Conservation (phyloP, 2,888 invertebrate genomes). For the Leucania comma region DNA sequence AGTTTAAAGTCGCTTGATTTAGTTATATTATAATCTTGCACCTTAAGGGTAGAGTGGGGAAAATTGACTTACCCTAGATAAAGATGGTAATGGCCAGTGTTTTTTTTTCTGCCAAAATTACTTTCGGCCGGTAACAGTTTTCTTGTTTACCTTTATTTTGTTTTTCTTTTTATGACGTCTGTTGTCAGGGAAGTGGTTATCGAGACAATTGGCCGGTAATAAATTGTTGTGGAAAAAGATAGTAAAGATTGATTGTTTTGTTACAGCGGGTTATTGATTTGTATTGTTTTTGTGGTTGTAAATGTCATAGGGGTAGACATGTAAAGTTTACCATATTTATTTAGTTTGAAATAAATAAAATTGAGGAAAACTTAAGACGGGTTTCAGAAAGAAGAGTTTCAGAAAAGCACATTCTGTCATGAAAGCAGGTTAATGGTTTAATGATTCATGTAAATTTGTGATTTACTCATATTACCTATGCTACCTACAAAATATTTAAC, state of each 20-base stretch:
- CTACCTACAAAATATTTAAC: no score
- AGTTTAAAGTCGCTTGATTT: slow-evolving; percentile 57
- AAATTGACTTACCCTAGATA: slow-evolving; percentile 90
- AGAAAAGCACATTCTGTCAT: no score
- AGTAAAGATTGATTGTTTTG: slow-evolving; percentile 32
- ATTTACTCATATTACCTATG: no score
- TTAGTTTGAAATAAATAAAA: neutral
- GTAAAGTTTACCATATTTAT: neutral
- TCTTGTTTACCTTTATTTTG: slow-evolving; percentile 88
- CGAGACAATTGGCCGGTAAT: slow-evolving; percentile 59
- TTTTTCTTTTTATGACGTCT: slow-evolving; percentile 73
- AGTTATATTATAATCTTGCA: slow-evolving; percentile 48
- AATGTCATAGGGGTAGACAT: neutral
- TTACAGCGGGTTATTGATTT: slow-evolving; percentile 38
- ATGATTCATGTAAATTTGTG: no score
- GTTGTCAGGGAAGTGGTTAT: slow-evolving; percentile 55
- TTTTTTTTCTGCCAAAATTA: slow-evolving; percentile 84
- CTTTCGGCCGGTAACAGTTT: slow-evolving; percentile 83
- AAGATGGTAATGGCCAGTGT: slow-evolving; percentile 86
- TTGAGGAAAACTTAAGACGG: neutral
- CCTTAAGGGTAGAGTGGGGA: slow-evolving; percentile 78
- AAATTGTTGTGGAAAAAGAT: slow-evolving; percentile 46
- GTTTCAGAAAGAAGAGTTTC: no score
- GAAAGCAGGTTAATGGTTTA: no score
- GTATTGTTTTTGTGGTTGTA: slow-evolving; percentile 11